Evolutionary conservation across 2,797 vertebrate species (phyloP).

Genomic region (Chelidonichthys spinosus): DNA sequence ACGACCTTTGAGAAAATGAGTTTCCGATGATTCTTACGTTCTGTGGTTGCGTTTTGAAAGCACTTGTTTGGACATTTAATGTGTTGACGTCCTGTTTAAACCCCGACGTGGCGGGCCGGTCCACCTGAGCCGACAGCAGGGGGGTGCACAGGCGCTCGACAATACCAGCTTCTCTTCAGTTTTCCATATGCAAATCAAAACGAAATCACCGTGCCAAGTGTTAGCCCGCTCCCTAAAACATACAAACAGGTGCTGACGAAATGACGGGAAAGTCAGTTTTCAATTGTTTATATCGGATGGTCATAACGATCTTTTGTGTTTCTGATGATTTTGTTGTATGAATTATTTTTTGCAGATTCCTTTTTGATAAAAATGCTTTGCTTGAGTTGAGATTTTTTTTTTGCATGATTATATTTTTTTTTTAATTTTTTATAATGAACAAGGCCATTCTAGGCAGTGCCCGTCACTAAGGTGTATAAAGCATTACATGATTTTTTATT

Average conservation of each 20-base stretch:
- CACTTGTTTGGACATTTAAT: conserved; percentile 36
- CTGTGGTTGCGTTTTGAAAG: background rate
- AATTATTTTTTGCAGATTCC: background rate
- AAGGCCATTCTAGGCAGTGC: conserved; percentile 83
- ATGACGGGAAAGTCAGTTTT: conserved; percentile 22
- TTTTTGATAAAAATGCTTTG: conserved; percentile 40
- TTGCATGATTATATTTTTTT: conserved; percentile 34
- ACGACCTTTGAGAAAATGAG: background rate
- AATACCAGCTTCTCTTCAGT: conserved; percentile 33
- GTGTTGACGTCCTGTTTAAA: conserved; percentile 32
- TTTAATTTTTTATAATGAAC: conserved; percentile 48
- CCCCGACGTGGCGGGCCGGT: conserved; percentile 6
- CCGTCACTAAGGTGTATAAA: conserved; percentile 64
- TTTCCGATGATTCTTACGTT: no score
- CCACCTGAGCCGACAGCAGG: conserved; percentile 39
- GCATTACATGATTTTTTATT: conserved; percentile 45
- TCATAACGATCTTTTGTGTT: conserved; percentile 54
- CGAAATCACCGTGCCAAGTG: conserved; percentile 67
- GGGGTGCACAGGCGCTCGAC: conserved; percentile 24
- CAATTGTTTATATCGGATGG: conserved; percentile 28
- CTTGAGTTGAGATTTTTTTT: conserved; percentile 50
- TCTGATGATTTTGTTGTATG: conserved; percentile 53
- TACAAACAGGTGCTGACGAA: conserved; percentile 57
- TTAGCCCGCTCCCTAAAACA: conserved; percentile 31
- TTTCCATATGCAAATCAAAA: conserved; percentile 54